These are phyloP conservation scores for Calliopsis andreniformis DNA, from an alignment of 1,140 invertebrate genomes.

Conservation along the genomic window DNA sequence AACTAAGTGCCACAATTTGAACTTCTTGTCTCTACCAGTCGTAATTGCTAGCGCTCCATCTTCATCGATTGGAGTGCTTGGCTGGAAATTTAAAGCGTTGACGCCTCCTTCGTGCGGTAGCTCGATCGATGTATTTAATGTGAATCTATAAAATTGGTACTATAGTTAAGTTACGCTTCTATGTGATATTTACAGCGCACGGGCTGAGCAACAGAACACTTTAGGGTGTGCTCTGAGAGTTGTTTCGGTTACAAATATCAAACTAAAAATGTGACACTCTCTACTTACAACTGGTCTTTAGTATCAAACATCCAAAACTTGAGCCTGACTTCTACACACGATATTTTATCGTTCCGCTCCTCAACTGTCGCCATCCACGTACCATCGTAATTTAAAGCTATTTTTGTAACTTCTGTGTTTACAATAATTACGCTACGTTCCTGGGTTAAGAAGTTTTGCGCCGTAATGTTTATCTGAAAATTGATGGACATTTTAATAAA, in stretches of 20 bases:
- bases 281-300: constrained; percentile 84
- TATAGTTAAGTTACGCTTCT: too few relatives aligned
- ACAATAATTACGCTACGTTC: constrained; percentile 83
- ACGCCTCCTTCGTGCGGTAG: constrained; percentile 86
- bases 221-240: too few relatives aligned
- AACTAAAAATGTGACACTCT: neutral
- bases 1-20: constrained; percentile 88
- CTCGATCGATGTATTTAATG: constrained; percentile 88
- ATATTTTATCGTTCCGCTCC: constrained; percentile 83
- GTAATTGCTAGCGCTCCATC: constrained; percentile 83
- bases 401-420: constrained; percentile 87
- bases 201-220: too few relatives aligned
- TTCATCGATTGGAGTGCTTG: constrained; percentile 75
- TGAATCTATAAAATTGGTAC: constrained; percentile 82
- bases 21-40: constrained; percentile 86
- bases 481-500: constrained; percentile 1
- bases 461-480: constrained; percentile 88
- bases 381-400: constrained; percentile 86
- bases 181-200: too few relatives aligned
- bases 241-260: too few relatives aligned
- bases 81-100: constrained; percentile 85
- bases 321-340: constrained; percentile 85
- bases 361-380: constrained; percentile 92
- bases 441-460: constrained; percentile 87
- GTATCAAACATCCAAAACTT: constrained; percentile 90